These are phyloP conservation scores for Diplodus puntazzo DNA, from an alignment of 2,797 vertebrate genomes.

Conservation along the genomic window DNA sequence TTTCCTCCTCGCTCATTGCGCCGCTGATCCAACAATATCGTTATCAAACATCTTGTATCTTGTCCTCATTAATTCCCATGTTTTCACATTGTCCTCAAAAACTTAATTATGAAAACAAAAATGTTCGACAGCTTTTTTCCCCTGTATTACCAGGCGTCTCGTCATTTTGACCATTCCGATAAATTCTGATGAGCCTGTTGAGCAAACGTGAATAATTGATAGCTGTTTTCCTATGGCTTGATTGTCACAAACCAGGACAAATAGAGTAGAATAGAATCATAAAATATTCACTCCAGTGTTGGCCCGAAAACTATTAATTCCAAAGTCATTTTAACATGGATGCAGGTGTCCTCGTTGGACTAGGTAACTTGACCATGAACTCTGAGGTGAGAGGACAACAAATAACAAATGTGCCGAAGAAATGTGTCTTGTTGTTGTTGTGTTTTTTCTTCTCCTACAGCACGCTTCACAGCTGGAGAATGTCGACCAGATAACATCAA, in stretches of 20 bases:
- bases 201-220: slow-evolving; percentile 97
- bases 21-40: slow-evolving; percentile 55
- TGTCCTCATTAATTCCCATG: slow-evolving; percentile 60
- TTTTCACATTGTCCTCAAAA: slow-evolving; percentile 60
- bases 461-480: slow-evolving; percentile 38
- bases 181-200: slow-evolving; percentile 87
- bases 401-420: slow-evolving; percentile 20
- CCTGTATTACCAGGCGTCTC: slow-evolving; percentile 61
- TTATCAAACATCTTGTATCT: slow-evolving; percentile 56
- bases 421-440: not conserved
- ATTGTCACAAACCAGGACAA: slow-evolving; percentile 97
- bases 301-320: slow-evolving; percentile 92
- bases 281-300: slow-evolving; percentile 95
- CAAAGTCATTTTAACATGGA: slow-evolving; percentile 90
- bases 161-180: slow-evolving; percentile 63
- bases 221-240: slow-evolving; percentile 92
- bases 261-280: slow-evolving; percentile 96
- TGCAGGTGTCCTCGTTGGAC: slow-evolving; percentile 63
- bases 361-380: slow-evolving; percentile 50
- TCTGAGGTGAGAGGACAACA: slow-evolving; percentile 37
- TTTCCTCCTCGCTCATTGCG: slow-evolving; percentile 14
- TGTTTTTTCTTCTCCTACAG: slow-evolving; percentile 9
- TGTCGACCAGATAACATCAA: slow-evolving; percentile 56
- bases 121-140: slow-evolving; percentile 60
- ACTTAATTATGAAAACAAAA: slow-evolving; percentile 76